These are phyloP conservation scores for Leptoclinus maculatus DNA, from an alignment of 2,797 vertebrate genomes.

Conservation along the genomic window DNA sequence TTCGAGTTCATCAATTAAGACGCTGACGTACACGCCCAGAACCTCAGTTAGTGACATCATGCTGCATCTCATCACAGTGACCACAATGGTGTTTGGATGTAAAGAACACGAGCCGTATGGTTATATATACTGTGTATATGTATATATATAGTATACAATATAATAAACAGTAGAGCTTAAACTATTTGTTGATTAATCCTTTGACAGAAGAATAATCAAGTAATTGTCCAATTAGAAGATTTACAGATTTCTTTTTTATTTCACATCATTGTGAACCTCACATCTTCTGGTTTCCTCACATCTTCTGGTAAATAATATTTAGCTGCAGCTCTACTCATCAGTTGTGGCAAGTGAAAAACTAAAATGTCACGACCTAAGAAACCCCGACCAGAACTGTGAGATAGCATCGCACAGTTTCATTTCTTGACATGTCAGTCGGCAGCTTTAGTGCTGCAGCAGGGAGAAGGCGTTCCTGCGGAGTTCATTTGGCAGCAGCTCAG, in stretches of 20 bases:
- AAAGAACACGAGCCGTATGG: slow-evolving; percentile 1
- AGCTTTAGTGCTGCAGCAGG: slow-evolving; percentile 7
- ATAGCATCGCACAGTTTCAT: not conserved
- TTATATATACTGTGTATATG: no score
- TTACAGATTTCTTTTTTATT: no score
- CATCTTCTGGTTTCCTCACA: no score
- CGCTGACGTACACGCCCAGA: slow-evolving; percentile 5
- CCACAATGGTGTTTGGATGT: not conserved
- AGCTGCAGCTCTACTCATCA: not conserved
- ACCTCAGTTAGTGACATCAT: slow-evolving; percentile 52
- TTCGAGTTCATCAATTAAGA: slow-evolving; percentile 41
- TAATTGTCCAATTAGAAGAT: no score
- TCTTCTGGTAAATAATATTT: not conserved
- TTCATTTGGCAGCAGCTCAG: slow-evolving; percentile 35
- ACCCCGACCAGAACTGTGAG: not conserved
- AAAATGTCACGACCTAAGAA: not conserved
- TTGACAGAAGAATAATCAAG: not conserved
- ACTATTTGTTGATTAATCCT: not conserved
- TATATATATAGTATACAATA: not conserved
- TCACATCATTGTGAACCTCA: no score
- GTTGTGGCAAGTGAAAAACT: not conserved
- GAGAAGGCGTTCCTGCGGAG: slow-evolving; percentile 38
- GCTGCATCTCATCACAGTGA: slow-evolving; percentile 23
- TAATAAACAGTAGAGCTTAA: not conserved
- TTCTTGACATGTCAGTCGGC: slow-evolving; percentile 14